Percentiles rank a stretch among this genome's conserved stretches.
Conservation (phyloP, 2,888 invertebrate species). For the Chironomus riparius region DNA sequence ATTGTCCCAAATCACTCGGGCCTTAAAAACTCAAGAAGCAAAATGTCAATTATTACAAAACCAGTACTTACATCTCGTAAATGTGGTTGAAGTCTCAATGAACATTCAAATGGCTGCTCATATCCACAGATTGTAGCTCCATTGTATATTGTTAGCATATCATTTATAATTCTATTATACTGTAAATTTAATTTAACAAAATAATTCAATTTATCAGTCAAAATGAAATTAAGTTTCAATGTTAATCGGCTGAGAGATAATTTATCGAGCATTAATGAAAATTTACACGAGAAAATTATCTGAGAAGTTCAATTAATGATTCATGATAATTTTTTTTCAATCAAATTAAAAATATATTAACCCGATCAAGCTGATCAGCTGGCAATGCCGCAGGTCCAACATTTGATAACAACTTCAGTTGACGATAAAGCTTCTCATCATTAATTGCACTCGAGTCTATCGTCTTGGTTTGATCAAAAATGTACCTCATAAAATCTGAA, state of each 20-base stretch:
- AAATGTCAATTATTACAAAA: constrained; percentile 7
- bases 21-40: too few species aligned
- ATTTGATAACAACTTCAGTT: constrained; percentile 64
- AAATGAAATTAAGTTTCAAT: too few species aligned
- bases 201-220: neutral
- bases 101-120: constrained; percentile 75
- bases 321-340: too few species aligned
- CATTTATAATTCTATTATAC: constrained; percentile 81
- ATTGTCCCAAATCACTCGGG: too few species aligned
- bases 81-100: constrained; percentile 71
- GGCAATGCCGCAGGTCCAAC: constrained; percentile 78
- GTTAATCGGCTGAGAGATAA: too few species aligned
- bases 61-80: constrained; percentile 43
- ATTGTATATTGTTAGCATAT: constrained; percentile 81
- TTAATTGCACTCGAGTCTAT: constrained; percentile 57
- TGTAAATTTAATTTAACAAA: constrained; percentile 40
- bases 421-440: constrained; percentile 61
- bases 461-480: constrained; percentile 65
- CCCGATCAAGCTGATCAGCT: constrained; percentile 72
- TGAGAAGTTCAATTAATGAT: constrained; percentile 31
- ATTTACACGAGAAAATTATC: neutral
- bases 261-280: neutral
- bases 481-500: constrained; percentile 71
- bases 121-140: constrained; percentile 75
- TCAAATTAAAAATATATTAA: constrained; percentile 38